Evolutionary conservation across 2,113 vertebrate species (phyloP).

Genomic region (Callipepla squamata): DNA sequence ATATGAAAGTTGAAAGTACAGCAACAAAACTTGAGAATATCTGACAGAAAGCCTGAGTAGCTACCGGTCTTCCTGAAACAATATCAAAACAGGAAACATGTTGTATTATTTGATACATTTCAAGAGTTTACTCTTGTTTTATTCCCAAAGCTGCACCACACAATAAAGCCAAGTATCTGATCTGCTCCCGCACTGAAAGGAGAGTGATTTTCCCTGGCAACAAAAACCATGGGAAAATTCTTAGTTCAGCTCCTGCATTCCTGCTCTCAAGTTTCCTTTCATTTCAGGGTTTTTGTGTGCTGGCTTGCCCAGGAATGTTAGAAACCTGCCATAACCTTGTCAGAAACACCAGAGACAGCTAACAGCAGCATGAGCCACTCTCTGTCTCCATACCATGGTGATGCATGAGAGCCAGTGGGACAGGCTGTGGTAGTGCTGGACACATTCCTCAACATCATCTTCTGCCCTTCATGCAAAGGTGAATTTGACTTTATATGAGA

Average conservation of each 20-base stretch:
- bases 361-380: neutral
- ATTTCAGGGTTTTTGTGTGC: neutral
- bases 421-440: neutral
- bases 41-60: neutral
- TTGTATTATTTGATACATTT: neutral
- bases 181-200: neutral
- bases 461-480: neutral
- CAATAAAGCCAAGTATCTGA: neutral
- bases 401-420: rapidly evolving
- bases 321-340: neutral
- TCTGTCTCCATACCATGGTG: rapidly evolving
- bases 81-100: neutral
- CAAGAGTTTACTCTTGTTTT: neutral
- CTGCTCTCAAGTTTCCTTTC: neutral
- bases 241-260: neutral
- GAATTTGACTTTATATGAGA: neutral
- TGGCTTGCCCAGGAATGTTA: neutral
- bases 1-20: neutral
- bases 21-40: neutral
- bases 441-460: neutral
- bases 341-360: neutral
- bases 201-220: neutral
- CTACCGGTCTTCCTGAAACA: neutral
- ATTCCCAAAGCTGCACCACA: neutral
- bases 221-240: neutral